Conservation (phyloP, 2,113 vertebrate genomes). For the Cynopterus brachyotis region DNA sequence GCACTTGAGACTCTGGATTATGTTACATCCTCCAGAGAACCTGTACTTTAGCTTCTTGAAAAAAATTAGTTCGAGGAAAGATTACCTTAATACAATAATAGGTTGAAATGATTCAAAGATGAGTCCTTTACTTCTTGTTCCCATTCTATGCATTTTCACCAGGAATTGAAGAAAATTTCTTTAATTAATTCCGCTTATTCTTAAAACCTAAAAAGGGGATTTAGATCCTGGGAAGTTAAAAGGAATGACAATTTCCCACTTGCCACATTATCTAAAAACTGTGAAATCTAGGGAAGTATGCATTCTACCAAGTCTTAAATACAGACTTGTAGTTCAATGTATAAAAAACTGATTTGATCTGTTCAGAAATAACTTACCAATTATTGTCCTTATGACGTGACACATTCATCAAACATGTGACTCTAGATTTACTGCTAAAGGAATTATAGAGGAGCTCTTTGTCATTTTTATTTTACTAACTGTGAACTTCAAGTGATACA, state of each 20-base stretch:
- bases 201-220: neutral
- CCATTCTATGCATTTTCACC: neutral
- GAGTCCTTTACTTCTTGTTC: neutral
- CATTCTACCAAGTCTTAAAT: neutral
- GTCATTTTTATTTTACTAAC: conserved; percentile 6
- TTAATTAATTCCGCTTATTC: neutral
- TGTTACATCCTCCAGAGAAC: neutral
- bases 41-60: neutral
- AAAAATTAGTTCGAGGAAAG: neutral
- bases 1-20: neutral
- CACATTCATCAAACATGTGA: neutral
- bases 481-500: neutral
- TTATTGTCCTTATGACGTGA: neutral
- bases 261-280: neutral
- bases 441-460: neutral
- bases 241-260: neutral
- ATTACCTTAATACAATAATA: neutral
- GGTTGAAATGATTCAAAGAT: neutral
- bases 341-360: neutral
- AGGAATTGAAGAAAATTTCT: neutral
- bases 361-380: neutral
- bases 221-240: neutral
- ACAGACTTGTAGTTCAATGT: neutral
- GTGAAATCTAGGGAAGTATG: neutral
- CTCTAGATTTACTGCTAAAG: neutral